Evolutionary conservation across 2,888 invertebrate species (phyloP).

Genomic region (Eutolmus rufibarbis): DNA sequence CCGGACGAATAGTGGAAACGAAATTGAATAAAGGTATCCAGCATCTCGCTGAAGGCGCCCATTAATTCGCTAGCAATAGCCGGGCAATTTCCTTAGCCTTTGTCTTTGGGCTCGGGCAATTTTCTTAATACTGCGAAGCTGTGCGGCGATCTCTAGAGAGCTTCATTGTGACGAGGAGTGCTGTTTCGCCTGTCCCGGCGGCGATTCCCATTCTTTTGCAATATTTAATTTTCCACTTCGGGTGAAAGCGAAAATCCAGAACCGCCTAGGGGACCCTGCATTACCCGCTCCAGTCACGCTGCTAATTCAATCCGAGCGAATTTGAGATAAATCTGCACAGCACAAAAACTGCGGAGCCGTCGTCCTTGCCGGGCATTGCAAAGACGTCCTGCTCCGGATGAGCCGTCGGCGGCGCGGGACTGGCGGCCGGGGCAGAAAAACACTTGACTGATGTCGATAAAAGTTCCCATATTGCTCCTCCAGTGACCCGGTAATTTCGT

Average conservation of each 20-base stretch:
- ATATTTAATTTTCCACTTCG: background rate
- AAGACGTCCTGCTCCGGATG: background rate
- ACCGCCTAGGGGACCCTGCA: background rate
- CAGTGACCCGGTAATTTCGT: background rate
- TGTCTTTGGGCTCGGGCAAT: background rate
- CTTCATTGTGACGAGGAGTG: background rate
- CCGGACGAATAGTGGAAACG: background rate
- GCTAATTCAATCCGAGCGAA: background rate
- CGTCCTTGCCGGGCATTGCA: background rate
- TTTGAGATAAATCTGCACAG: background rate
- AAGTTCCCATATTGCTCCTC: conserved; percentile 4
- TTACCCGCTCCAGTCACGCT: background rate
- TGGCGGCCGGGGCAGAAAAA: background rate
- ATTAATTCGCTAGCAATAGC: background rate
- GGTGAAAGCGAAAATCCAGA: background rate
- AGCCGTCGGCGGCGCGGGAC: background rate
- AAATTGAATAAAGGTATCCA: background rate
- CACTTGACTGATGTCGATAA: conserved; percentile 16
- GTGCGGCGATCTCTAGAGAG: background rate
- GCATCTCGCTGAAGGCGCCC: background rate
- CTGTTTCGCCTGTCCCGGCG: background rate
- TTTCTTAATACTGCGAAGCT: background rate
- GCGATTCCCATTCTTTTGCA: background rate
- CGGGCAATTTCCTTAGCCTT: background rate
- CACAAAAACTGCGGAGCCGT: background rate